Evolutionary conservation across 2,113 vertebrate species (phyloP), one percentile per base, ranked within the genome.

Genomic region (Neogale vison): DNA sequence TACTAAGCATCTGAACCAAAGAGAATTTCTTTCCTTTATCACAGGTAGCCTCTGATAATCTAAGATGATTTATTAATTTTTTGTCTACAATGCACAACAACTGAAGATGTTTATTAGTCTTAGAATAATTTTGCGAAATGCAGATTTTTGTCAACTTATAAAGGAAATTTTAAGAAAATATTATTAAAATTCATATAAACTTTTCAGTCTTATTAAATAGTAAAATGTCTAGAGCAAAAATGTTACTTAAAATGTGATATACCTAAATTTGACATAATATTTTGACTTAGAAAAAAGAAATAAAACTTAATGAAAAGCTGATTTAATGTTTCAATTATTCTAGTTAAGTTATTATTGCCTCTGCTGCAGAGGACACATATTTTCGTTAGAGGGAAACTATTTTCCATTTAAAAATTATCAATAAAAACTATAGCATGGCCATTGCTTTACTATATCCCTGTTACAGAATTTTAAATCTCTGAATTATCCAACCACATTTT

Each of bases 101-200:
- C 4, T n/a, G 5, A 67, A 79, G 14, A 2, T 50, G 6, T 67
- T 85, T 89, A 39, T 89, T 71, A 84, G 39, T 57, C 6, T 83
- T 63, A 59, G 12, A 11, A 57, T 90, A 57, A 59, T 69, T 88
- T 63, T 87, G 57, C 79, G 1, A 71, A 52, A 71, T 34, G 8
- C 3, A 76, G 18, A 34, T n/a, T 86, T 90, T 55, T 74, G 15
- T 59, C 23, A 59, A 59, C 42, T 52, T 81, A 13, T 67, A 93
- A 88, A 89, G 57, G 42, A 83, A 82, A 84, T 47, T 85, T 83
- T 94, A 50, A 88, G 18, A 91, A 90, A 90, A 65, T 36, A 45
- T 29, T 21, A 21, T 52, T 59, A 6, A 81, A 77, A 76, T 97
- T 80, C 1, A 67, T 55, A 80, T 90, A 80, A 90, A 65, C n/a